phyloP scores from a whole-genome alignment of 1,140 invertebrate genomes.

The Mylabris phalerata region DNA sequence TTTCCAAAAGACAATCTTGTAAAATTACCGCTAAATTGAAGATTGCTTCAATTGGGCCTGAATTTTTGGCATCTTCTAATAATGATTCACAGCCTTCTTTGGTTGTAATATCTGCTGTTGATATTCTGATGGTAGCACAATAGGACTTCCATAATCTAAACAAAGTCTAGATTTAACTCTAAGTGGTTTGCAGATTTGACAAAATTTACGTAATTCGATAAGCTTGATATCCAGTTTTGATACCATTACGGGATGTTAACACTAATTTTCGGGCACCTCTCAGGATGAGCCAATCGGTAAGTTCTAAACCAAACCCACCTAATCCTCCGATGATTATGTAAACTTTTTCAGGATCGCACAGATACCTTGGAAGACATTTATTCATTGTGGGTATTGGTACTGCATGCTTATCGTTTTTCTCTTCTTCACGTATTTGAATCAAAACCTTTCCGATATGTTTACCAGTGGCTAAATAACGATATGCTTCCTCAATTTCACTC shows the following conservation, averaged over 20 bases:
- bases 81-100: no score
- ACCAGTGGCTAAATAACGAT: conserved; percentile 71
- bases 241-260: conserved; percentile 73
- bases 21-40: no score
- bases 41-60: no score
- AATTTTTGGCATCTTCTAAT: no score
- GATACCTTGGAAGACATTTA: conserved; percentile 18
- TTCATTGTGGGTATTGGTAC: background rate
- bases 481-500: conserved; percentile 58
- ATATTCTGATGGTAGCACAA: no score
- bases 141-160: no score
- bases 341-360: conserved; percentile 43
- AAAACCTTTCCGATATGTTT: conserved; percentile 84
- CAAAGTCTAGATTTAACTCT: no score
- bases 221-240: no score
- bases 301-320: conserved; percentile 87
- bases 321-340: conserved; percentile 67
- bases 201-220: no score
- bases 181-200: no score
- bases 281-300: conserved; percentile 78
- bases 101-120: no score
- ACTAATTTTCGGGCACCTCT: conserved; percentile 73
- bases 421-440: conserved; percentile 58
- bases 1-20: no score
- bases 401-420: conserved; percentile 26